Base-by-base conservation (phyloP, 2,888 invertebrate genomes). In the Rugalucina vietnamica region DNA sequence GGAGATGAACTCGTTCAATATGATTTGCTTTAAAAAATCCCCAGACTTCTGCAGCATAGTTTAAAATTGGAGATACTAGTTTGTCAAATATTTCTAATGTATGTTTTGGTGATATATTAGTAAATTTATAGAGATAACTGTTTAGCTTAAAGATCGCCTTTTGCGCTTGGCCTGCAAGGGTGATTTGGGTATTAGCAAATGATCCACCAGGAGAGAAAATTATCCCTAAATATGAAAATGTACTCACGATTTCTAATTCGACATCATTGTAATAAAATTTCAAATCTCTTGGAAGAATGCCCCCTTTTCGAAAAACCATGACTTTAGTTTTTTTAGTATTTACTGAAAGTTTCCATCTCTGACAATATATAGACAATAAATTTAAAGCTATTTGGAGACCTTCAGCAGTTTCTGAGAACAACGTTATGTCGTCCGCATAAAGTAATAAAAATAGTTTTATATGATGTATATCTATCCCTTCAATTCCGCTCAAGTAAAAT, bases 261-360 rank as follows among this genome's bases (percentile, higher is more conserved):
- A 18, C 18, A 21, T 60, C 29, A 60, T 60, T 60, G 18, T 60
- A 60, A 29, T 3, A 60, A 29, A 60, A 60, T 8, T 21, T 24
- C 29, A 60, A 60, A 60, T 60, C 29, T 29, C 29, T 24, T 12
- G 60, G 60, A 1, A 60, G 21, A 24, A 24, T 29, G 8, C 60
- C n/a, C n/a, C n/a, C 60, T 60, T 60, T 60, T 27, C 60, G 29
- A 29, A 60, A 60, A 3, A 60, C 60, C 5, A 71, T 34, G 14
- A 73, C 37, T 29, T 73, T 73, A 29, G 73, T 73, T 73, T 73
- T 73, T 12, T 27, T 32, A 24, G 50, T 49, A 29, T 73, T 73
- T 1, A 73, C 73, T 3, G 18, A 24, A 5, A 73, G 29, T 49
- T 24, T 49, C 73, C 73, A 73, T 24, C 24, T 73, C n/a, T 73